phyloP scores from a whole-genome alignment of 2,113 vertebrate genomes.

The Poicephalus gulielmi region DNA sequence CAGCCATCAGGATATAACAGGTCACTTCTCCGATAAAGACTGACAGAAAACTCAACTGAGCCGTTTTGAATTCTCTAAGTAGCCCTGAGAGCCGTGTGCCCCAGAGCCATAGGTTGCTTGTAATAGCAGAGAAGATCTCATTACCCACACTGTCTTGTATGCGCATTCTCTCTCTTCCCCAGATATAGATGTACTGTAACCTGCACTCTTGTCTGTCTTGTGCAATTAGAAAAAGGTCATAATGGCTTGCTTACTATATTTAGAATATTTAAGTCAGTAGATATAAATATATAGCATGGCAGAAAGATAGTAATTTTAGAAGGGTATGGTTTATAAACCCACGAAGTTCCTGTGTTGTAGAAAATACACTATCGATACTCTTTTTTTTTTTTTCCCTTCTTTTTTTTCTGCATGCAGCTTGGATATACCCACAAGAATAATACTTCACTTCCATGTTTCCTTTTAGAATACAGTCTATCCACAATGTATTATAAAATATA shows the following conservation, averaged over 20 bases:
- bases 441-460: background rate
- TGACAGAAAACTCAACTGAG: background rate
- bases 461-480: background rate
- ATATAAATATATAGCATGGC: constrained; percentile 1
- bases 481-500: background rate
- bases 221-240: constrained; percentile 45
- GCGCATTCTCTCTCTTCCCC: constrained; percentile 5
- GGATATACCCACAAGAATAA: background rate
- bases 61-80: background rate
- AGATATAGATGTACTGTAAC: background rate
- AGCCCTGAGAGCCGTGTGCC: background rate
- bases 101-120: constrained; percentile 39
- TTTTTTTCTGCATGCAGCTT: background rate
- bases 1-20: background rate
- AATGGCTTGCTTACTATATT: constrained; percentile 30
- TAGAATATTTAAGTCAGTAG: constrained; percentile 13
- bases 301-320: constrained; percentile 8
- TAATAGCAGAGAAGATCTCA: constrained; percentile 37
- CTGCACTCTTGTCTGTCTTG: background rate
- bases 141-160: constrained; percentile 19
- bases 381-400: background rate
- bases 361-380: background rate
- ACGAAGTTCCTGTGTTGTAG: background rate
- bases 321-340: background rate
- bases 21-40: constrained; percentile 5